These are phyloP conservation scores for Gymnogyps californianus DNA, from an alignment of 2,113 vertebrate species.

Conservation along the genomic window DNA sequence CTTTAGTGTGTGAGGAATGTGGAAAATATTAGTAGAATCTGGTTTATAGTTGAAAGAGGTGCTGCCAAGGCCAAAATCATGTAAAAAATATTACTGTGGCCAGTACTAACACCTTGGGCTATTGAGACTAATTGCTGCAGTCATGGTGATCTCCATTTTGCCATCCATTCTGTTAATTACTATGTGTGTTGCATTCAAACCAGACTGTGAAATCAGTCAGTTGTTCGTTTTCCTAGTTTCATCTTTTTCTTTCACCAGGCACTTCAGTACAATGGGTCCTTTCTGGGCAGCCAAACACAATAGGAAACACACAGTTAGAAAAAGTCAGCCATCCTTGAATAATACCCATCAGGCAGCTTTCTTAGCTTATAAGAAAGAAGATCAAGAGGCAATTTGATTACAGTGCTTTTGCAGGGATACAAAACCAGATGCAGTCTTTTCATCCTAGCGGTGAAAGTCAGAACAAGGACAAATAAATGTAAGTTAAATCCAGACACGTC, in stretches of 20 bases:
- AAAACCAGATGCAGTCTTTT: slow-evolving; percentile 32
- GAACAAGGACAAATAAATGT: slow-evolving; percentile 35
- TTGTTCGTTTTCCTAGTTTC: slow-evolving; percentile 18
- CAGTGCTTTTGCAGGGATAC: slow-evolving; percentile 25
- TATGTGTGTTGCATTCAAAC: background rate
- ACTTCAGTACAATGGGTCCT: slow-evolving; percentile 3
- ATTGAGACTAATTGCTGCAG: background rate
- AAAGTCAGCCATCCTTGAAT: slow-evolving; percentile 43
- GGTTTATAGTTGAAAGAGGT: background rate
- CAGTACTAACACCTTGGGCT: background rate
- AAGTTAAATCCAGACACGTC: slow-evolving; percentile 4
- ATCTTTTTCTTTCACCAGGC: slow-evolving; percentile 1
- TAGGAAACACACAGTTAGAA: slow-evolving; percentile 23
- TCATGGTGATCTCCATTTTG: background rate
- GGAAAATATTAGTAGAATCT: slow-evolving; percentile 23
- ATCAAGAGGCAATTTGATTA: slow-evolving; percentile 49
- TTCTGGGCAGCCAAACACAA: slow-evolving; percentile 38
- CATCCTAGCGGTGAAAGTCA: slow-evolving; percentile 18
- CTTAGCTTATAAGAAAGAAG: slow-evolving; percentile 31
- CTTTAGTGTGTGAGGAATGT: background rate
- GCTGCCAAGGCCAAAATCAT: background rate
- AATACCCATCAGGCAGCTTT: slow-evolving; percentile 49
- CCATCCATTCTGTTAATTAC: background rate
- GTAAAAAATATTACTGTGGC: background rate
- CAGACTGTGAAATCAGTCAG: background rate